A percentile compares a stretch with the other conserved stretches of the same genome.
phyloP scores from a whole-genome alignment of 1,140 invertebrate species.

The Samia ricini region DNA sequence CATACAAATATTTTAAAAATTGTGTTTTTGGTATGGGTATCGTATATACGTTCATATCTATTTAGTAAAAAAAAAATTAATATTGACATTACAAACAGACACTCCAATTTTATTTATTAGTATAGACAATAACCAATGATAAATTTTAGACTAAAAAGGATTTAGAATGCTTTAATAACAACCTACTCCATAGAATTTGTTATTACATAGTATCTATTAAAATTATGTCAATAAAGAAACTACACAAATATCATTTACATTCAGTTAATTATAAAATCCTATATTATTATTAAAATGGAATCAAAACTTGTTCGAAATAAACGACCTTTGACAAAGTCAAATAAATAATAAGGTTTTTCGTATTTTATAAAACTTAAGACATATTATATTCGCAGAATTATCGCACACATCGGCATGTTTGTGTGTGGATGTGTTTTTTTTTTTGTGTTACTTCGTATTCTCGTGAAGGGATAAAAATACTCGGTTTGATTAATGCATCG shows the following conservation, averaged over 20 bases:
- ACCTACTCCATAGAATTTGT: no score
- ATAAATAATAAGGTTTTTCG: background rate
- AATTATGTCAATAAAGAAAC: no score
- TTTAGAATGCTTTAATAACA: no score
- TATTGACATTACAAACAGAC: no score
- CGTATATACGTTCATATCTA: no score
- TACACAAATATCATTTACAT: background rate
- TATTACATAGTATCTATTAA: no score
- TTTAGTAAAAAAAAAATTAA: no score
- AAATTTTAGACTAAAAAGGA: no score
- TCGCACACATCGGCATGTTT: background rate
- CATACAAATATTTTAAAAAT: no score
- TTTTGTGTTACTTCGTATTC: background rate
- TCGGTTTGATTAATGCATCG: conserved; percentile 1
- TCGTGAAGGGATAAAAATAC: conserved; percentile 5
- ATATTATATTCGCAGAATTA: background rate
- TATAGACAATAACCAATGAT: no score
- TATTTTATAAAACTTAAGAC: background rate
- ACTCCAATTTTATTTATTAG: no score
- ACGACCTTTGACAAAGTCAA: conserved; percentile 15
- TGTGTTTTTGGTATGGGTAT: no score
- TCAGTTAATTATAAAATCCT: background rate
- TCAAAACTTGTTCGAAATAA: conserved; percentile 3
- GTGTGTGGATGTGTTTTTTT: background rate
- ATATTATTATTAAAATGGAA: conserved; percentile 1